Evolutionary conservation across 2,797 vertebrate species (phyloP), one percentile per base, ranked within the genome.

Genomic region (Pipistrellus kuhlii): DNA sequence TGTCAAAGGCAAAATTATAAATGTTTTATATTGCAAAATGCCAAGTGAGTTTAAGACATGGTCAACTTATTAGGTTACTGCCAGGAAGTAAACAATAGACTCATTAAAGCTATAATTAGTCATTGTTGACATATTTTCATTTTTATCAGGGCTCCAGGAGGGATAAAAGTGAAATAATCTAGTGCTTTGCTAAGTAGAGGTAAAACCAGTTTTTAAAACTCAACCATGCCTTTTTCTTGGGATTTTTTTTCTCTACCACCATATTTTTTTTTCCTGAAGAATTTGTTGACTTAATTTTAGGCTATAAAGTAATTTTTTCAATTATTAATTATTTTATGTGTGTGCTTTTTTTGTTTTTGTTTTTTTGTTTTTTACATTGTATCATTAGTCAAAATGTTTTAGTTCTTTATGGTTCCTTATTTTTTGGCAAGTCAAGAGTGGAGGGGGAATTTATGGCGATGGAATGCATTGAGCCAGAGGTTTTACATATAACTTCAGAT

Each of bases 1-100:
- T 76, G 32, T 88, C 94, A 88, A 88, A 93, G 53, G 85, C 14
- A 84, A 76, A 92, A 72, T 73, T 90, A 93, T 95, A 59, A 95
- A 96, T 97, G 48, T 96, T 97, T 95, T 86, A 95, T 95, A 51
- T 38, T 57, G 23, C 66, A 92, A 96, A 96, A 90, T 51, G 62
- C 62, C 93, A 88, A 80, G 78, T 89, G 82, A 84, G 38, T 90
- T 90, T 66, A 86, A 96, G 93, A 53, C 41, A 80, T 57, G 82
- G 89, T 80, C 90, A 30, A 44, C 23, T 75, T 83, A 95, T 88
- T 90, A 90, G 90, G 64, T 77, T 75, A 81, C 68, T 81, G 78
- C 75, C 80, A 86, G 88, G 71, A 88, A 71, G 25, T 96, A 96
- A 96, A 92, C 87, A 96, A 73, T 91, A 88, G 80, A 90, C 64